Conservation (phyloP, 1,140 invertebrate species). For the Oreohelix idahoensis region DNA sequence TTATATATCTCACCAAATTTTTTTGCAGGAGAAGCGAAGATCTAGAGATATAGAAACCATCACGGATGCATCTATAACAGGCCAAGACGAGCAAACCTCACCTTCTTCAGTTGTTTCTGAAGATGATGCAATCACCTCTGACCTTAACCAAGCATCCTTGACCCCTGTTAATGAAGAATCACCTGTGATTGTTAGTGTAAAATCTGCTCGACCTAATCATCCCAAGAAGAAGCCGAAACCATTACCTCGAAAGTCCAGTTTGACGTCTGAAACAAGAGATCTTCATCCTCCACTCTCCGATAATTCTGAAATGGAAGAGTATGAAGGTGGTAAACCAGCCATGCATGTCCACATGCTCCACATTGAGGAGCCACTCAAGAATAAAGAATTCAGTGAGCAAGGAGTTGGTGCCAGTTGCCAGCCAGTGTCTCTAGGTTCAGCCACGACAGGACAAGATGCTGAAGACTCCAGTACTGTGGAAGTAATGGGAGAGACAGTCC, state of each 20-base stretch:
- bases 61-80: conserved; percentile 59
- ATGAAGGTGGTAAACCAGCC: background rate
- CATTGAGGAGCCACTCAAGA: background rate
- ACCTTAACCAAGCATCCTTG: background rate
- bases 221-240: conserved; percentile 19
- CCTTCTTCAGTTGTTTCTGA: background rate
- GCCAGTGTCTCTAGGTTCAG: background rate
- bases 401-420: background rate
- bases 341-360: background rate
- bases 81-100: background rate
- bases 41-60: conserved; percentile 72
- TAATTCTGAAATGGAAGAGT: background rate
- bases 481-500: background rate
- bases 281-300: background rate
- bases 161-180: conserved; percentile 24
- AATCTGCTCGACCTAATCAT: background rate
- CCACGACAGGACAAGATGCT: background rate
- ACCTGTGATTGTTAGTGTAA: background rate
- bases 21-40: conserved; percentile 62
- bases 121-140: background rate
- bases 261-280: conserved; percentile 24
- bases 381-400: background rate
- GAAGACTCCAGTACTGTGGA: background rate
- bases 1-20: background rate
- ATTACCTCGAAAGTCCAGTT: conserved; percentile 31